Conservation (phyloP, 1,140 invertebrate genomes). For the Dendrolimus kikuchii region DNA sequence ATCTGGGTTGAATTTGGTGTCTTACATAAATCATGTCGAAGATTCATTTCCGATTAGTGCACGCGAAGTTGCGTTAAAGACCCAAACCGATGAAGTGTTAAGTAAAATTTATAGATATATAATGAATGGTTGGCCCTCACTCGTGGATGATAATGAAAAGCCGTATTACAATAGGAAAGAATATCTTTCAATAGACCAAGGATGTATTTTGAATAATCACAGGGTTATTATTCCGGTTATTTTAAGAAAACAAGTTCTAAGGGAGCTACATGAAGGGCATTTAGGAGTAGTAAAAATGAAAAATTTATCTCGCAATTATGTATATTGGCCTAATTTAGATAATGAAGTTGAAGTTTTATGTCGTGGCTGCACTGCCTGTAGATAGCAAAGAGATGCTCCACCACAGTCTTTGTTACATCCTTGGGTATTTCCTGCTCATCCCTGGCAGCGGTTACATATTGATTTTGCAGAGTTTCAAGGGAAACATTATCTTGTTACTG, state of each 20-base stretch:
- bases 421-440: no score
- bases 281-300: conserved; percentile 2
- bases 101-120: conserved; percentile 2
- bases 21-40: background rate
- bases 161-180: conserved; percentile 4
- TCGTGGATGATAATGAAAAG: background rate
- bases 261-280: conserved; percentile 3
- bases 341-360: no score
- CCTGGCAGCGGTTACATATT: no score
- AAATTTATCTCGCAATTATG: background rate
- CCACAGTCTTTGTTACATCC: no score
- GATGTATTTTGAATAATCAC: conserved; percentile 2
- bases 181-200: background rate
- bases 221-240: background rate
- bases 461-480: no score
- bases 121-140: conserved; percentile 1
- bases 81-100: background rate
- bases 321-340: background rate
- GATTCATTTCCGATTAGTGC: background rate
- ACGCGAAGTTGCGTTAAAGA: no score
- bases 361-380: no score
- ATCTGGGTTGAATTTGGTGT: background rate
- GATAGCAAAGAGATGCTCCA: no score
- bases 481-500: no score
- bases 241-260: conserved; percentile 1